A percentile compares a stretch with the other conserved stretches of the same genome.
phyloP scores from a whole-genome alignment of 2,797 vertebrate genomes.

The Manis crassicaudata region DNA sequence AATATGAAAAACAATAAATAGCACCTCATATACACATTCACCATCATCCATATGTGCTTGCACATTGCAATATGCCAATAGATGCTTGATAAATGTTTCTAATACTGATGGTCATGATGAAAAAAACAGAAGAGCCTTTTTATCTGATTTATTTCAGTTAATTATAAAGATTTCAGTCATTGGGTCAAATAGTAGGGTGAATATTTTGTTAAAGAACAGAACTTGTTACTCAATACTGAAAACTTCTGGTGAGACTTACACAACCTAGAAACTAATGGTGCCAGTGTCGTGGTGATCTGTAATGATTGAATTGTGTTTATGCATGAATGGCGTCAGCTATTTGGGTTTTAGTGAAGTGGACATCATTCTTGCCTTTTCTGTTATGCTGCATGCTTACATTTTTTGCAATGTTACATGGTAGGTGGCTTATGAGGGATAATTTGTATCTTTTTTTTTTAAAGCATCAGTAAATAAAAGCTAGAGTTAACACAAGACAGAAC shows the following conservation, averaged over 20 bases:
- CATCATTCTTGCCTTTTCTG: conserved; percentile 8
- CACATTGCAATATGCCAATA: neutral
- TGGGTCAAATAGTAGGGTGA: neutral
- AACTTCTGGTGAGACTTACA: conserved; percentile 6
- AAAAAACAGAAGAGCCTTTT: neutral
- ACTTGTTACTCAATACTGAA: neutral
- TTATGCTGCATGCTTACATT: neutral
- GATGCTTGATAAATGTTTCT: neutral
- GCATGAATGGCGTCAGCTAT: neutral
- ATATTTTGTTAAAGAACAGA: neutral
- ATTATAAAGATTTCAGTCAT: neutral
- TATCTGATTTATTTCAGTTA: neutral
- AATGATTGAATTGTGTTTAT: neutral
- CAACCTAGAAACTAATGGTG: neutral
- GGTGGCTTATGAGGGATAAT: neutral
- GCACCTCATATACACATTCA: neutral
- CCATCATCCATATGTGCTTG: neutral
- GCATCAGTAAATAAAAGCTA: neutral
- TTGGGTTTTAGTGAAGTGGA: conserved; percentile 31
- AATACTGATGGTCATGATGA: neutral
- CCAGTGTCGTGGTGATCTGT: neutral
- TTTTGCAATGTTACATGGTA: neutral
- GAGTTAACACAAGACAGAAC: conserved; percentile 14
- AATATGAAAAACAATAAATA: neutral
- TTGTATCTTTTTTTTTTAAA: conserved; percentile 9